phyloP scores from a whole-genome alignment of 2,797 vertebrate species.

The Muscicapa comitata region DNA sequence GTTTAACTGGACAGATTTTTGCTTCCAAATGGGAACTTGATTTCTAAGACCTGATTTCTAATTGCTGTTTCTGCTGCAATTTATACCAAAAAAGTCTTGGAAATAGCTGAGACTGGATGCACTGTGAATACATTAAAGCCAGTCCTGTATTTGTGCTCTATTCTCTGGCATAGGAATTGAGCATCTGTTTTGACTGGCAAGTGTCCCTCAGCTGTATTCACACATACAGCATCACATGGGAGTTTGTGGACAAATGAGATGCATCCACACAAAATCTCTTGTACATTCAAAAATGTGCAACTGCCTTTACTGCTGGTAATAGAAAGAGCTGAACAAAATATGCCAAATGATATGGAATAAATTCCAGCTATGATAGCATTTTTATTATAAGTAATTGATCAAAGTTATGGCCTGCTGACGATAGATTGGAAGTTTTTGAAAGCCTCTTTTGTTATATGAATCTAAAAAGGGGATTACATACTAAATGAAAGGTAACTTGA shows the following conservation, averaged over 20 bases:
- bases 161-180: not conserved
- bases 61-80: not conserved
- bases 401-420: not conserved
- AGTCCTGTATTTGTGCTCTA: not conserved
- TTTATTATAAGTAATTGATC: not conserved
- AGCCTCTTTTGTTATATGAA: not conserved
- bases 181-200: slow-evolving; percentile 39
- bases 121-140: not conserved
- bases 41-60: not conserved
- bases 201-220: slow-evolving; percentile 43
- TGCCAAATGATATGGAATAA: not conserved
- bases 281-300: not conserved
- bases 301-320: not conserved
- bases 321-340: not conserved
- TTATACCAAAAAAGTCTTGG: not conserved
- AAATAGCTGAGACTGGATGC: not conserved
- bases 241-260: not conserved
- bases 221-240: not conserved
- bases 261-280: not conserved
- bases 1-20: not conserved
- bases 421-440: not conserved
- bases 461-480: slow-evolving; percentile 17
- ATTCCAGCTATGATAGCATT: not conserved
- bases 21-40: not conserved
- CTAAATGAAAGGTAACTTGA: not conserved